Evolutionary conservation across 2,888 invertebrate genomes (phyloP).

Genomic region (Tenthredo livida): DNA sequence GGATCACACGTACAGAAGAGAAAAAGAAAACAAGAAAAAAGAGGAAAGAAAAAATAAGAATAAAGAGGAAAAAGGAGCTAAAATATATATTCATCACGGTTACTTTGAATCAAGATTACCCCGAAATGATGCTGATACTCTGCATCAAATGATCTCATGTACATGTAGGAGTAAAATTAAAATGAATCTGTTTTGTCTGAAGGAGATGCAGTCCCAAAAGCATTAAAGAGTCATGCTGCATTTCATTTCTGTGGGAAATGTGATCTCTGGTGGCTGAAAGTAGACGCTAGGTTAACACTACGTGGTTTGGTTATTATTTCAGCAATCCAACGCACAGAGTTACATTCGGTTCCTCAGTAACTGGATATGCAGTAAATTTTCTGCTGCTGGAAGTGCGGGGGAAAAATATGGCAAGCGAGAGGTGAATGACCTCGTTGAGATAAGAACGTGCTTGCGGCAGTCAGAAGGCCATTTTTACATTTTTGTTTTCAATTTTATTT

Average conservation of each 20-base stretch:
- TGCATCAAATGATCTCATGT: not conserved
- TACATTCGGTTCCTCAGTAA: not conserved
- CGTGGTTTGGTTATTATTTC: conserved; percentile 20
- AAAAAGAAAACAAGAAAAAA: not conserved
- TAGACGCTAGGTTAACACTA: conserved; percentile 10
- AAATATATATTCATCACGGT: not conserved
- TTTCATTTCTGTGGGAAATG: conserved; percentile 12
- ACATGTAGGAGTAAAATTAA: not conserved
- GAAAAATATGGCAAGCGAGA: conserved; percentile 20
- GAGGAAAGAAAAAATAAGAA: not conserved
- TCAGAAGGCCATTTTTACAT: not conserved
- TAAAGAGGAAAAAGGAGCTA: not conserved
- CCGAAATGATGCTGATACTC: not conserved
- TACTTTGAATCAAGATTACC: not conserved
- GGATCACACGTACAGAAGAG: not conserved
- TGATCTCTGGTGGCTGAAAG: not conserved
- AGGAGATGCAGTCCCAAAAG: not conserved
- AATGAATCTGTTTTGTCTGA: not conserved
- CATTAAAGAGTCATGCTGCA: not conserved
- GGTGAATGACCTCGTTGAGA: conserved; percentile 31
- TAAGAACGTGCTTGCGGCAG: conserved; percentile 19
- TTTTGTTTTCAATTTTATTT: conserved; percentile 1
- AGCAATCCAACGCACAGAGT: not conserved
- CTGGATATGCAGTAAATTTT: conserved; percentile 28
- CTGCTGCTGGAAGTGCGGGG: not conserved